These are phyloP conservation scores for Xenus cinereus DNA, from an alignment of 2,113 vertebrate genomes.

Conservation along the genomic window DNA sequence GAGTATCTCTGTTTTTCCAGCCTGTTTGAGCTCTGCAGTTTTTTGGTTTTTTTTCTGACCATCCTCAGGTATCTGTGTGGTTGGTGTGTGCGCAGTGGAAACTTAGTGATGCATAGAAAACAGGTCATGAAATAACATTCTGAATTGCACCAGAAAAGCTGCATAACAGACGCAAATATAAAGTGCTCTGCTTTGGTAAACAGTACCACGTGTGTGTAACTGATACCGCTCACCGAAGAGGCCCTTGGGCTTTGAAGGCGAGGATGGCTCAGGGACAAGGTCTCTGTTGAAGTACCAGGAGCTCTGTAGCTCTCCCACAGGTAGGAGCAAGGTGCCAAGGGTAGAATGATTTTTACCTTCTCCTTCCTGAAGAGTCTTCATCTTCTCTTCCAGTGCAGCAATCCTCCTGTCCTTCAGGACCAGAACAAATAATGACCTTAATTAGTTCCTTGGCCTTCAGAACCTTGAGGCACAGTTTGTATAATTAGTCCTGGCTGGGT, in stretches of 20 bases:
- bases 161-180: neutral
- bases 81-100: neutral
- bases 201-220: accelerated
- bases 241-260: neutral
- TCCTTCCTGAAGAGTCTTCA: slow-evolving; percentile 66
- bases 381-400: slow-evolving; percentile 74
- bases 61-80: neutral
- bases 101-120: neutral
- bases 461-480: neutral
- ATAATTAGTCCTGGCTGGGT: neutral
- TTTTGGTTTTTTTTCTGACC: neutral
- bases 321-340: neutral
- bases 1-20: neutral
- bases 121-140: neutral
- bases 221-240: neutral
- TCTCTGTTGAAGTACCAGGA: neutral
- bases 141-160: neutral
- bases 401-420: slow-evolving; percentile 80
- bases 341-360: slow-evolving; percentile 59
- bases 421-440: neutral
- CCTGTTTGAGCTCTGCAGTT: neutral
- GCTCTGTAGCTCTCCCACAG: neutral
- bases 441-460: neutral
- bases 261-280: neutral
- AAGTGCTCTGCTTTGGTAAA: neutral